Evolutionary conservation across 1,140 invertebrate species (phyloP), one percentile per base, ranked within the genome.

Genomic region (Agrypnia vestita): DNA sequence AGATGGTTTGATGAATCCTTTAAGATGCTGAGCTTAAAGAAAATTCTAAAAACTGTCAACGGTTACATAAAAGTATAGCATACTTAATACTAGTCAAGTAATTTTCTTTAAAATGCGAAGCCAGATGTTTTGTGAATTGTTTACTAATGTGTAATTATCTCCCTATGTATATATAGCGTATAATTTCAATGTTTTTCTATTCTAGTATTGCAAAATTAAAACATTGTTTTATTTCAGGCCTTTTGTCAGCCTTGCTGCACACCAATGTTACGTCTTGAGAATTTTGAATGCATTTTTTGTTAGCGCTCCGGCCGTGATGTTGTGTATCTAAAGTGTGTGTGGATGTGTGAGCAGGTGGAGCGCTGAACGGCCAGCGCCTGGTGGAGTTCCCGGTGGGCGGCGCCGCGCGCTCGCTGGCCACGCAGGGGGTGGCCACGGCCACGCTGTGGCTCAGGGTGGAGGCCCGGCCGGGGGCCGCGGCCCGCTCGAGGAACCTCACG

Each of bases 321-420:
- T 51, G 3, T 12, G n/a, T 59, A 9, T 64, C 21, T 64, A 13
- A 11, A 13, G 15, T 64, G 8, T 64, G 0, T 64, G 4, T 3
- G 0, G 12, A 13, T 64, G 19, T 61, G 3, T 59, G 12, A 44
- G 21, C 90, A 96, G 96, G 96, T 85, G 91, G 92, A 80, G 92
- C 92, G 84, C 88, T 96, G 78, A 96, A 97, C 86, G 94, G 95
- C 7, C 96, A 97, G 85, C 93, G 94, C 35, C 90, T 97, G 73
- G 90, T 97, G 71, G 95, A 97, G 86, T 97, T 97, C 88, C 92
- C 92, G 77, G 93, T 94, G 84, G 91, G 90, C 64, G 89, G 90
- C 51, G 91, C 92, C 84, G 90, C 89, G 35, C 91, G 88, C 85
- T 92, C 85, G 88, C 90, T 87, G 80, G 91, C 91, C 84, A 91